These are phyloP conservation scores for Danaus plexippus DNA, from an alignment of 1,140 invertebrate genomes.

Conservation along the genomic window DNA sequence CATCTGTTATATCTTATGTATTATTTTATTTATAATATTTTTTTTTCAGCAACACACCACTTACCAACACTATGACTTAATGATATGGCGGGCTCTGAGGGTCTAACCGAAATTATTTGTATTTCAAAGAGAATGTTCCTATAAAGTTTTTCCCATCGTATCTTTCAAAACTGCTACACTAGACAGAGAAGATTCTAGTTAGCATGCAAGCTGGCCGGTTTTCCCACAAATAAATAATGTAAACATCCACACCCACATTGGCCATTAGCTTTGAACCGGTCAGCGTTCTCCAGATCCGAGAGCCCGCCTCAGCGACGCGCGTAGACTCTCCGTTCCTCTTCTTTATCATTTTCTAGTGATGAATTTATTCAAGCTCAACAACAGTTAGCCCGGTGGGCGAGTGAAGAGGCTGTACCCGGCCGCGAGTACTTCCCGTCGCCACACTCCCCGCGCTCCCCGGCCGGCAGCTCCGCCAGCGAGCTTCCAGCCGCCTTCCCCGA, in stretches of 20 bases:
- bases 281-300: slow-evolving; percentile 24
- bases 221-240: neutral
- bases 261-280: slow-evolving; percentile 5
- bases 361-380: slow-evolving; percentile 95
- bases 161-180: too few relatives aligned
- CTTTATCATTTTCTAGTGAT: slow-evolving; percentile 91
- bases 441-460: slow-evolving; percentile 42
- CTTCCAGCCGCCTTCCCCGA: slow-evolving; percentile 72
- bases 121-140: neutral
- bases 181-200: too few relatives aligned
- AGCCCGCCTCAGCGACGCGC: slow-evolving; percentile 46
- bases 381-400: slow-evolving; percentile 92
- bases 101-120: slow-evolving; percentile 14
- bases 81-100: slow-evolving; percentile 21
- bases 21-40: slow-evolving; percentile 17
- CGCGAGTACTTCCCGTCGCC: slow-evolving; percentile 73
- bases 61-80: slow-evolving; percentile 14
- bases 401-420: slow-evolving; percentile 84
- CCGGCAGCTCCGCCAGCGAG: slow-evolving; percentile 38
- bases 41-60: slow-evolving; percentile 20
- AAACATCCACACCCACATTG: neutral
- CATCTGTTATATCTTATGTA: neutral
- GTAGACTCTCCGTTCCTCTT: slow-evolving; percentile 71
- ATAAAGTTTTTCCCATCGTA: too few relatives aligned
- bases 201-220: neutral